Conservation (phyloP, 2,113 vertebrate species). For the Muntiacus muntjak region DNA sequence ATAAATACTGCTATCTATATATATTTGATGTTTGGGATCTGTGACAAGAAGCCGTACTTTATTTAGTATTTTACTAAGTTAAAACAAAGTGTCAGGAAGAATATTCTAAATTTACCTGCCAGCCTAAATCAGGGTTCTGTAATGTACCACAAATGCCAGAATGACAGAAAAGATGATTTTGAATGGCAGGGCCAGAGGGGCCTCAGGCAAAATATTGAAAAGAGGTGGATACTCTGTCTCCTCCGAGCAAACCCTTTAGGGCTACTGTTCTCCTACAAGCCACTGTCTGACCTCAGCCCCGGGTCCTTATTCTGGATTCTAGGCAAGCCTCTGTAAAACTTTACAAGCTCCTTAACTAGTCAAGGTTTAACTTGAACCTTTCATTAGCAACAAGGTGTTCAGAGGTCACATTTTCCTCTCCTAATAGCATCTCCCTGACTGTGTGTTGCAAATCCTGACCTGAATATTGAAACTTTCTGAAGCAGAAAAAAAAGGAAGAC, state of each 20-base stretch:
- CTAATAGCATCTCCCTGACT: background rate
- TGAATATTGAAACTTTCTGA: background rate
- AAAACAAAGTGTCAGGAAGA: conserved; percentile 17
- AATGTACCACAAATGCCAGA: background rate
- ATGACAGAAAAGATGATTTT: background rate
- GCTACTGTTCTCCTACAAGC: background rate
- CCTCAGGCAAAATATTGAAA: background rate
- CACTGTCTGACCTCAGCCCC: background rate
- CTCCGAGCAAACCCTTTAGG: background rate
- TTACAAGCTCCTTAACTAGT: background rate
- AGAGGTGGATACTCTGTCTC: background rate
- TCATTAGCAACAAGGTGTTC: background rate
- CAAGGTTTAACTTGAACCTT: background rate
- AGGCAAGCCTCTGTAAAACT: background rate
- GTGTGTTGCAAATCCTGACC: background rate
- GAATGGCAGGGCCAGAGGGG: background rate
- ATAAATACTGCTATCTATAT: background rate
- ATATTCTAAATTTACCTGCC: background rate
- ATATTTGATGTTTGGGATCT: background rate
- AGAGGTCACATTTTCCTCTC: background rate
- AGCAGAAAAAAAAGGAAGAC: background rate
- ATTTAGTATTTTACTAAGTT: conserved; percentile 13
- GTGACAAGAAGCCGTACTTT: background rate
- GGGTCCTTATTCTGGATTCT: background rate
- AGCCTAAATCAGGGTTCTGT: background rate